These are phyloP conservation scores for Holacanthella duospinosa DNA, from an alignment of 2,888 invertebrate genomes.

Conservation along the genomic window DNA sequence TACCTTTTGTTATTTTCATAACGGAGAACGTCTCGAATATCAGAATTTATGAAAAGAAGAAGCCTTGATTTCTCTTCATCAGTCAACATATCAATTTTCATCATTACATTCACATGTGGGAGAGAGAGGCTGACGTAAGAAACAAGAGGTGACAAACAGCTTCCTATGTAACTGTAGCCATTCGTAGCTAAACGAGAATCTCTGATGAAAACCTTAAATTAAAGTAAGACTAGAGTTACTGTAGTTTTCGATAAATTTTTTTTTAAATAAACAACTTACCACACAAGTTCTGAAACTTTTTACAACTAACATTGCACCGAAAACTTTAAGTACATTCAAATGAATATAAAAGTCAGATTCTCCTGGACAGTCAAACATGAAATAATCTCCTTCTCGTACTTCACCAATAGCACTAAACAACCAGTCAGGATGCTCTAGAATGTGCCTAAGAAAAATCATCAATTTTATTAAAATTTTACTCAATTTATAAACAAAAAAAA, in stretches of 20 bases:
- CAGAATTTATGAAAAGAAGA: constrained; percentile 28
- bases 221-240: not conserved
- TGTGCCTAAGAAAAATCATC: constrained; percentile 51
- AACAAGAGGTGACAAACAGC: constrained; percentile 48
- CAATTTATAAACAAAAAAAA: too few species aligned
- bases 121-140: constrained; percentile 50
- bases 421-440: constrained; percentile 86
- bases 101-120: constrained; percentile 49
- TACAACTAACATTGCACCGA: constrained; percentile 43
- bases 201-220: constrained; percentile 45
- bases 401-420: constrained; percentile 72
- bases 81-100: constrained; percentile 48
- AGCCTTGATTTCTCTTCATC: constrained; percentile 34
- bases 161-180: constrained; percentile 48
- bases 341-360: constrained; percentile 45
- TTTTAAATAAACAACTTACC: too few species aligned
- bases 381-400: constrained; percentile 87
- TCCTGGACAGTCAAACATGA: constrained; percentile 88
- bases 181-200: constrained; percentile 51
- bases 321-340: constrained; percentile 46
- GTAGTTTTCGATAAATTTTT: too few species aligned
- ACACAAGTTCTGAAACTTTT: constrained; percentile 48
- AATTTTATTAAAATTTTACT: not conserved
- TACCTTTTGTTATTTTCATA: constrained; percentile 24
- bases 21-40: constrained; percentile 28